Evolutionary conservation across 2,888 invertebrate genomes (phyloP).

Genomic region (Tenthredo distinguenda): DNA sequence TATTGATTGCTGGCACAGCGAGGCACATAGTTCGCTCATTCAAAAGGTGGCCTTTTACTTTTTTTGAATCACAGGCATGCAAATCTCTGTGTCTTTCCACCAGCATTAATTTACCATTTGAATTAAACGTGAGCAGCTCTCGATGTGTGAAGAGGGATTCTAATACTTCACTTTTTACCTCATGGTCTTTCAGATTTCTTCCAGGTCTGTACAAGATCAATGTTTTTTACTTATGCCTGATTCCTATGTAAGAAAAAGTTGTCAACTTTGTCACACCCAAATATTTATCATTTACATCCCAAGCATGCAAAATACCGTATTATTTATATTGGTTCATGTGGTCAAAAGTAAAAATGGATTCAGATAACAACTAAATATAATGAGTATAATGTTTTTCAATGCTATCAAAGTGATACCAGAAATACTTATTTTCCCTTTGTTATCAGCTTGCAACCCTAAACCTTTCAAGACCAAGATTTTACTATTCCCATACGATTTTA

Average conservation of each 20-base stretch:
- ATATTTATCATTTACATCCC: background rate
- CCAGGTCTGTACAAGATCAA: constrained; percentile 48
- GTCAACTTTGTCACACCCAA: constrained; percentile 11
- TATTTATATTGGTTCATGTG: background rate
- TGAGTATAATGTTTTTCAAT: background rate
- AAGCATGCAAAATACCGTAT: constrained; percentile 7
- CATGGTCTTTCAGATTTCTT: background rate
- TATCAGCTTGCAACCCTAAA: background rate
- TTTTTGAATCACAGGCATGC: constrained; percentile 60
- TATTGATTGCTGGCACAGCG: constrained; percentile 85
- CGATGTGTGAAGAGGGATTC: constrained; percentile 70
- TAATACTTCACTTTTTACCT: constrained; percentile 62
- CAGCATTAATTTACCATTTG: constrained; percentile 64
- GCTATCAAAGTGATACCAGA: background rate
- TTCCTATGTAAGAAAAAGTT: constrained; percentile 7
- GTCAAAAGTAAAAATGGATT: background rate
- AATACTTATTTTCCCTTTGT: background rate
- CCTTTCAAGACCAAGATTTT: background rate
- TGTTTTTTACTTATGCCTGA: constrained; percentile 18
- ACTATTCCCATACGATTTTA: background rate
- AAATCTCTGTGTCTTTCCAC: constrained; percentile 67
- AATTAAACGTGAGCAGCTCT: constrained; percentile 70
- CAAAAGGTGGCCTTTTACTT: constrained; percentile 81
- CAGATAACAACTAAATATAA: background rate
- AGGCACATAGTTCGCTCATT: constrained; percentile 84